phyloP scores from a whole-genome alignment of 2,888 invertebrate genomes.

The Hirtodrosophila histrioides region DNA sequence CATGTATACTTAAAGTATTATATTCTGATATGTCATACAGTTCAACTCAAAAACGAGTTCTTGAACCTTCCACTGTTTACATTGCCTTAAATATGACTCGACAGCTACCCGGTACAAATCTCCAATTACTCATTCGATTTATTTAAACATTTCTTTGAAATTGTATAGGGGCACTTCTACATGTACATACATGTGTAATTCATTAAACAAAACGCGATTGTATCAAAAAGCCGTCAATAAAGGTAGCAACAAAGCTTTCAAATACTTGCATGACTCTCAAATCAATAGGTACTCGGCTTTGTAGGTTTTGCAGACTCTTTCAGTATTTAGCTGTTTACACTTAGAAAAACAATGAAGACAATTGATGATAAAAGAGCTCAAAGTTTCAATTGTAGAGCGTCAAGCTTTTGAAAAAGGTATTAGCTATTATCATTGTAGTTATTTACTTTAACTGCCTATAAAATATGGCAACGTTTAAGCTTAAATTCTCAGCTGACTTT shows the following conservation, averaged over 20 bases:
- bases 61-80: neutral
- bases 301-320: constrained; percentile 3
- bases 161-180: constrained; percentile 34
- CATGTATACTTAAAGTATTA: neutral
- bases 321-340: constrained; percentile 14
- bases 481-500: no score
- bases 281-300: constrained; percentile 21
- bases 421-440: no score
- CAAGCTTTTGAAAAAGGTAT: no score
- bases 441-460: no score
- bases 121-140: constrained; percentile 32
- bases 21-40: constrained; percentile 1
- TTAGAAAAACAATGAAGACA: neutral
- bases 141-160: constrained; percentile 15
- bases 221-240: constrained; percentile 23
- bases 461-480: no score
- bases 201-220: constrained; percentile 5
- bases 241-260: constrained; percentile 14
- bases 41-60: constrained; percentile 3
- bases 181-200: neutral
- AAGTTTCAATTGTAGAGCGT: no score
- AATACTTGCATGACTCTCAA: constrained; percentile 38
- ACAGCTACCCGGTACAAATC: constrained; percentile 5
- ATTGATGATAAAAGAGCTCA: no score
- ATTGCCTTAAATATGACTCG: constrained; percentile 9